These are phyloP conservation scores for Urocynchramus pylzowi DNA, from an alignment of 2,113 vertebrate species.

Conservation along the genomic window DNA sequence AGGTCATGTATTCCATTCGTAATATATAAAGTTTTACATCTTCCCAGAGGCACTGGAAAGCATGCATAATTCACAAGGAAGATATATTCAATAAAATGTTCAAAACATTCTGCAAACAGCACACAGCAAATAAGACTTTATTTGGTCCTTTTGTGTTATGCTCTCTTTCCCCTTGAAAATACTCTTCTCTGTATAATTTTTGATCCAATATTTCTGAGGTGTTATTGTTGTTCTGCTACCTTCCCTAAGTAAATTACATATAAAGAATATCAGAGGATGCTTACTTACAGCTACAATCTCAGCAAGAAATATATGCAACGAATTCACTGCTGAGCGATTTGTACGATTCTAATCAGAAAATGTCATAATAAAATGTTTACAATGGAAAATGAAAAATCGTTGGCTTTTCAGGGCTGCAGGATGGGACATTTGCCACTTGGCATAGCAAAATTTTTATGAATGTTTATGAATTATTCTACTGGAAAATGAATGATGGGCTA, in stretches of 20 bases:
- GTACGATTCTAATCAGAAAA: background rate
- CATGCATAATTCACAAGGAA: slow-evolving; percentile 25
- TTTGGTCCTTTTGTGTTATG: background rate
- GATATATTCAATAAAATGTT: background rate
- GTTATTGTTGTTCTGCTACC: background rate
- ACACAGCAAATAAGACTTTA: background rate
- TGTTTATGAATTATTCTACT: slow-evolving; percentile 59
- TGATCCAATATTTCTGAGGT: background rate
- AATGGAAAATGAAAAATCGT: slow-evolving; percentile 52
- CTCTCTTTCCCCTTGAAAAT: background rate
- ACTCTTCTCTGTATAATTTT: background rate
- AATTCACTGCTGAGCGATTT: slow-evolving; percentile 16
- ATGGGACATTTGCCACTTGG: background rate
- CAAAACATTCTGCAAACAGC: background rate
- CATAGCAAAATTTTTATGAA: slow-evolving; percentile 29
- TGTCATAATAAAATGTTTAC: slow-evolving; percentile 49
- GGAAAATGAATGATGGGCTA: slow-evolving; percentile 47
- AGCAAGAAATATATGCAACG: background rate
- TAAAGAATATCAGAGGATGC: background rate
- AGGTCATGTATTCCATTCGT: background rate
- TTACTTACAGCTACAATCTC: background rate
- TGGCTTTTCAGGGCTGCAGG: background rate
- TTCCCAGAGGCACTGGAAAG: background rate
- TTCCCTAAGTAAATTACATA: background rate
- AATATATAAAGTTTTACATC: background rate